phyloP scores from a whole-genome alignment of 2,113 vertebrate species.

The Leptocoma aspasia region DNA sequence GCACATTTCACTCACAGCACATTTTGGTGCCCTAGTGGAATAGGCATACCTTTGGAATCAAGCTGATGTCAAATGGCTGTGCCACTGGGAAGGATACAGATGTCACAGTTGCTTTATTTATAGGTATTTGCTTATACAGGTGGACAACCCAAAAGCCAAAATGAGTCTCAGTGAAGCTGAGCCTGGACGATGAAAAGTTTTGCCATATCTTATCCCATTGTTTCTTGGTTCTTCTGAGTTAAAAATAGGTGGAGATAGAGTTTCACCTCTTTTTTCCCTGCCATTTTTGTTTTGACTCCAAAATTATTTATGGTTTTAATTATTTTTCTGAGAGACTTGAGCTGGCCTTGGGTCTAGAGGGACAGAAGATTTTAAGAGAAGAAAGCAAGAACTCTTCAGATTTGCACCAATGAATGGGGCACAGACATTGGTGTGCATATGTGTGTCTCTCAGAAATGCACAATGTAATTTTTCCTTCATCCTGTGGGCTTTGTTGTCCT shows the following conservation, averaged over 20 bases:
- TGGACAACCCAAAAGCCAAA: not conserved
- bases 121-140: not conserved
- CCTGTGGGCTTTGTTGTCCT: slow-evolving; percentile 14
- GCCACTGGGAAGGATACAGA: not conserved
- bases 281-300: not conserved
- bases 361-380: not conserved
- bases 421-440: not conserved
- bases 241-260: not conserved
- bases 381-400: not conserved
- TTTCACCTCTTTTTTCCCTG: not conserved
- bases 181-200: not conserved
- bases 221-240: not conserved
- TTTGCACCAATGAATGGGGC: not conserved
- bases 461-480: not conserved
- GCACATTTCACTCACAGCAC: not conserved
- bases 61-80: not conserved
- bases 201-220: not conserved
- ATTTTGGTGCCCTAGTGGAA: not conserved
- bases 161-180: not conserved
- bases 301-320: not conserved
- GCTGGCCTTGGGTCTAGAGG: not conserved
- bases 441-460: not conserved
- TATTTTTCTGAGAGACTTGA: not conserved
- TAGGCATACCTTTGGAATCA: too few species aligned
- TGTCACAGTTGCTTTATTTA: not conserved